Evolutionary conservation across 2,113 vertebrate genomes (phyloP).

Genomic region (Pardalotus punctatus): DNA sequence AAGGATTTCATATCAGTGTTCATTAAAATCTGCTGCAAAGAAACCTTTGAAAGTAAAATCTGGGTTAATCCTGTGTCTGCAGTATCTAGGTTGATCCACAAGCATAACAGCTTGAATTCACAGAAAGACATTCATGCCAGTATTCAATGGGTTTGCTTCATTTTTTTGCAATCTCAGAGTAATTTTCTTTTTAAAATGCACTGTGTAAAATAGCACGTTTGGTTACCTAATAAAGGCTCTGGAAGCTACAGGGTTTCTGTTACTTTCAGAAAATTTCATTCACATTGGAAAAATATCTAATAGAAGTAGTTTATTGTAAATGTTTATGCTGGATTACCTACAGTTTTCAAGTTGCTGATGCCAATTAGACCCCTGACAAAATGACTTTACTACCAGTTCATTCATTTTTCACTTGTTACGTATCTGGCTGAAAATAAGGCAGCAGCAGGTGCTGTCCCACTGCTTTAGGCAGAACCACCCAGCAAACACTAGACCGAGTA

Average conservation of each 20-base stretch:
- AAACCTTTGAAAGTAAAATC: neutral
- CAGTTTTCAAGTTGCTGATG: neutral
- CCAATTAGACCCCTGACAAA: neutral
- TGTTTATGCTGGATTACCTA: neutral
- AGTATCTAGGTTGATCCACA: neutral
- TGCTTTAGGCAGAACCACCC: neutral
- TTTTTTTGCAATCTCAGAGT: neutral
- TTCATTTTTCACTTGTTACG: neutral
- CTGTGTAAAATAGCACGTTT: constrained; percentile 16
- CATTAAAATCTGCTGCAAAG: neutral
- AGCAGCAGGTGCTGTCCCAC: accelerated
- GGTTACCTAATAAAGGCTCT: constrained; percentile 2
- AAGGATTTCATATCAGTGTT: neutral
- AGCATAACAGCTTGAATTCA: neutral
- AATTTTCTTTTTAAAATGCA: neutral
- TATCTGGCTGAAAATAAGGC: neutral
- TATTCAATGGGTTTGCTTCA: neutral
- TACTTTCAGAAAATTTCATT: constrained; percentile 14
- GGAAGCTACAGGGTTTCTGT: neutral
- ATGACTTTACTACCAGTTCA: neutral
- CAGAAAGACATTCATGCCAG: neutral
- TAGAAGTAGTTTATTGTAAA: neutral
- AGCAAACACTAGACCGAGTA: neutral
- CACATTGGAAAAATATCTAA: neutral
- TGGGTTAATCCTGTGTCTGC: constrained; percentile 13